Evolutionary conservation across 2,888 invertebrate genomes (phyloP), one percentile per base, ranked within the genome.

Genomic region (Fabriciana adippe): DNA sequence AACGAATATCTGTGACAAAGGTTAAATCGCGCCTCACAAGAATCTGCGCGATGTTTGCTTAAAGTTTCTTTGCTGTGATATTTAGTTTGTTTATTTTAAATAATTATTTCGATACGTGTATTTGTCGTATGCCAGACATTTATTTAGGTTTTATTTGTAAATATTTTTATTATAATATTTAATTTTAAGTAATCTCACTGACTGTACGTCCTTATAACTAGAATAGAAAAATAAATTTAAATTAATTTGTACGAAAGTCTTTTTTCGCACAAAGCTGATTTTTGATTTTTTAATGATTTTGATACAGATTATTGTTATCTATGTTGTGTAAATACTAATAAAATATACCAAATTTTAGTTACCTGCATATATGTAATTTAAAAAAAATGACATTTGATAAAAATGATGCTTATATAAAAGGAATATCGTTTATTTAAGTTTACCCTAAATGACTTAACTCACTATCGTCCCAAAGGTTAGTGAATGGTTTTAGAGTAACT

Each of bases 11-110:
- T 71, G 78, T 78, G 64, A 77, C 78, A 66, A 72, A 65, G 61
- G 60, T 70, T 41, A 68, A 63, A 60, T 64, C 64, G 48, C 57
- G 53, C 63, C 61, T 65, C 50, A 21, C 64, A 66, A 67, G 67
- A 66, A 70, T 64, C 72, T 66, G 73, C 68, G 75, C 72, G 70
- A 26, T 73, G 67, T 65, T 71, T 81, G 81, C 83, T 84, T 84
- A 80, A 73, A 66, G 81, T 85, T 88, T 86, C 79, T 85, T 85
- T 88, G 85, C 91, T 92, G 91, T 92, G 91, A 92, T 92, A 91
- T 86, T 83, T 87, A 79, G 80, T 82, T 84, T 85, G 84, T 86
- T 84, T 83, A 84, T 79, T 79, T 78, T 80, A 82, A 82, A 81
- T 81, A 79, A 81, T 80, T 80, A 73, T 78, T 71, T 74, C 68